These are phyloP conservation scores for Seriola dumerili DNA, from an alignment of 2,113 vertebrate species.

Conservation along the genomic window DNA sequence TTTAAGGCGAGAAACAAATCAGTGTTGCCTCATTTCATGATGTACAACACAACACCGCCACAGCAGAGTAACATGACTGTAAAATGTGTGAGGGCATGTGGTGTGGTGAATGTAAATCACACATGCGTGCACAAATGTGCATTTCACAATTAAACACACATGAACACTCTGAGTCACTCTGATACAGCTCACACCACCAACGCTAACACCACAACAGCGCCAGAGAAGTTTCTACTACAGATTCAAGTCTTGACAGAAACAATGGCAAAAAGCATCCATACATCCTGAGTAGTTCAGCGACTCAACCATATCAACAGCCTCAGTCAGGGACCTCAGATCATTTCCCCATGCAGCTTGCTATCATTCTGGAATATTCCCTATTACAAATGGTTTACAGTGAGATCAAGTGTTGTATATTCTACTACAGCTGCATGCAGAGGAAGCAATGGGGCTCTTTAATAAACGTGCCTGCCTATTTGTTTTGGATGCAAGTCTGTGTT, in stretches of 20 bases:
- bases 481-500: constrained; percentile 77
- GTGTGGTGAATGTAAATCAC: constrained; percentile 32
- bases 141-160: not conserved
- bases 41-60: constrained; percentile 21
- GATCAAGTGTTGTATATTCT: constrained; percentile 79
- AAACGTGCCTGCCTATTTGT: constrained; percentile 74
- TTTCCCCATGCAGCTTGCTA: constrained; percentile 46
- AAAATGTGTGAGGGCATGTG: constrained; percentile 53
- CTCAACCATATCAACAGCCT: constrained; percentile 40
- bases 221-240: constrained; percentile 15
- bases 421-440: constrained; percentile 70
- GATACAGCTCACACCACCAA: constrained; percentile 9
- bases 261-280: constrained; percentile 22
- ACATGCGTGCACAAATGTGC: constrained; percentile 33
- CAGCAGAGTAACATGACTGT: constrained; percentile 7
- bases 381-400: constrained; percentile 78
- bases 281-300: constrained; percentile 45
- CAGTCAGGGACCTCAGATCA: constrained; percentile 2
- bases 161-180: not conserved
- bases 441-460: constrained; percentile 57
- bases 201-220: constrained; percentile 19
- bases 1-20: constrained; percentile 49
- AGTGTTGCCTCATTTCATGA: constrained; percentile 24
- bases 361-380: constrained; percentile 73
- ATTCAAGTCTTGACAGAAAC: constrained; percentile 30